A percentile compares a stretch with the other conserved stretches of the same genome.
Conservation (phyloP, 2,888 invertebrate genomes). For the Heliconius hortense region DNA sequence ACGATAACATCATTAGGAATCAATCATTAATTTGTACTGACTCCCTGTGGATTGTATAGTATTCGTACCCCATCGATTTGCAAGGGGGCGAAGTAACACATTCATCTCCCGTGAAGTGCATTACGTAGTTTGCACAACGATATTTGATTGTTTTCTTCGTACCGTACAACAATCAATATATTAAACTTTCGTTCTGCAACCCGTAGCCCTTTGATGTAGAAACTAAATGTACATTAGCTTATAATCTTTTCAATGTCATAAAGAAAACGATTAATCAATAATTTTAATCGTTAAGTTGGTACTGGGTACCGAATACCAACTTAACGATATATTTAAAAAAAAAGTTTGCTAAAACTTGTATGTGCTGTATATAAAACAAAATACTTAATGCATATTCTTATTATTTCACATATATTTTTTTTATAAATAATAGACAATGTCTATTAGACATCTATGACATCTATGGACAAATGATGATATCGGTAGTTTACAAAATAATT, state of each 20-base stretch:
- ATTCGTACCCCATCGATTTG: slow-evolving; percentile 55
- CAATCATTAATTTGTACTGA: slow-evolving; percentile 61
- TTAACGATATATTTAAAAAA: background rate
- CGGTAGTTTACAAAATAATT: no score
- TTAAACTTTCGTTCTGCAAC: slow-evolving; percentile 73
- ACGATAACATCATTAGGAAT: slow-evolving; percentile 76
- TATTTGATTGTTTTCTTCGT: slow-evolving; percentile 67
- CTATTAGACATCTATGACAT: no score
- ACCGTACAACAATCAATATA: slow-evolving; percentile 64
- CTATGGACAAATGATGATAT: no score
- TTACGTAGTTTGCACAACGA: slow-evolving; percentile 63
- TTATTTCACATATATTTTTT: no score
- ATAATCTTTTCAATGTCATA: slow-evolving; percentile 53
- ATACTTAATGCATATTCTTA: no score
- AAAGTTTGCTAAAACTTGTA: no score
- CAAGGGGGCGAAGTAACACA: slow-evolving; percentile 53
- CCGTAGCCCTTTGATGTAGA: slow-evolving; percentile 48
- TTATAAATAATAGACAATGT: no score
- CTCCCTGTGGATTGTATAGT: slow-evolving; percentile 56
- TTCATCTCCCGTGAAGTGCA: slow-evolving; percentile 52
- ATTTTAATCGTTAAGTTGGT: background rate
- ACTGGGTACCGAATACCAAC: background rate
- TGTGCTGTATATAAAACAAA: no score
- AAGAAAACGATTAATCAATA: slow-evolving; percentile 58
- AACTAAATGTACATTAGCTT: slow-evolving; percentile 44